A percentile compares a stretch with the other conserved stretches of the same genome.
phyloP scores from a whole-genome alignment of 2,113 vertebrate genomes.

The Corynorhinus townsendii region DNA sequence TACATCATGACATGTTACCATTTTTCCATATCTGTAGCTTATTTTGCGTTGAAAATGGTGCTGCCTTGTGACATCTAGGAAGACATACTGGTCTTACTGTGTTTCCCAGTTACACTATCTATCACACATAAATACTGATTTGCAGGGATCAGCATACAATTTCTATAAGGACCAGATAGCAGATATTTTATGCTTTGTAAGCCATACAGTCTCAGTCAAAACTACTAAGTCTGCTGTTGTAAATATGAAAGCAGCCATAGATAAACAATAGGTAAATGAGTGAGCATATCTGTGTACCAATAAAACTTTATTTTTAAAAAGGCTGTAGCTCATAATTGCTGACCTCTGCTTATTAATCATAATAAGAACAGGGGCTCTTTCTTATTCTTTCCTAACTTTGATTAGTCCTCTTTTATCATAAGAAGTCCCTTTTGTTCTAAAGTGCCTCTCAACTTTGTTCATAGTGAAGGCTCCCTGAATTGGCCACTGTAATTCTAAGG shows the following conservation, averaged over 20 bases:
- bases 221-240: not conserved
- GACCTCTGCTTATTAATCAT: not conserved
- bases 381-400: not conserved
- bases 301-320: not conserved
- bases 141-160: not conserved
- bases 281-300: not conserved
- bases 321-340: not conserved
- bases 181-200: not conserved
- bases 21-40: not conserved
- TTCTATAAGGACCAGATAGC: not conserved
- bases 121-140: not conserved
- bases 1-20: not conserved
- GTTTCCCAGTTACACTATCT: not conserved
- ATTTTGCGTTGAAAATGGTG: not conserved
- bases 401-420: not conserved
- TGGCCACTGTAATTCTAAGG: not conserved
- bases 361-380: not conserved
- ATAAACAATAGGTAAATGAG: not conserved
- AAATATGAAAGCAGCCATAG: not conserved
- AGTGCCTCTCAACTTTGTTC: not conserved
- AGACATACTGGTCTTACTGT: not conserved
- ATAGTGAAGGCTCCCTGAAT: not conserved
- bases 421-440: slow-evolving; percentile 16
- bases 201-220: not conserved
- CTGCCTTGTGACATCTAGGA: not conserved